These are phyloP conservation scores for Henricia sp. DNA, from an alignment of 53 echinoderm and acorn worm species.

Conservation along the genomic window DNA sequence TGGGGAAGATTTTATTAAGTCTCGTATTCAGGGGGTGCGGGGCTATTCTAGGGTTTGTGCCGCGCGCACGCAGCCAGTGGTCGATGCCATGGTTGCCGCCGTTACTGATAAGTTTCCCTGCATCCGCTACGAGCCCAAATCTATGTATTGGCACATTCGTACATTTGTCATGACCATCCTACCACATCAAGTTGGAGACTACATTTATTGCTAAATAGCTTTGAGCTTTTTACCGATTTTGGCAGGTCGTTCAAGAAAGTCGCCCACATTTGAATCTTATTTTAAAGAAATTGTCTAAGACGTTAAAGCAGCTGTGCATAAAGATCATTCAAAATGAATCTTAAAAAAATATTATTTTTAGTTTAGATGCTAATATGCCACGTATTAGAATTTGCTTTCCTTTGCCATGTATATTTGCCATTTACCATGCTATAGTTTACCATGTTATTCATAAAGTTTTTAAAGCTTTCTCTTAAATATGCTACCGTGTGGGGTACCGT, in stretches of 20 bases:
- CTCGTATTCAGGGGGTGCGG: constrained; percentile 66
- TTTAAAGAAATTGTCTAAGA: not conserved
- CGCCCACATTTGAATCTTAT: not conserved
- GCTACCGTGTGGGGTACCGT: too few relatives aligned
- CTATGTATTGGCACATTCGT: constrained; percentile 72
- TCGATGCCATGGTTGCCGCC: constrained; percentile 70
- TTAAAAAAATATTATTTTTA: too few relatives aligned
- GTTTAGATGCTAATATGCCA: too few relatives aligned
- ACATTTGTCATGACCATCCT: constrained; percentile 71
- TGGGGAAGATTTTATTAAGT: constrained; percentile 57
- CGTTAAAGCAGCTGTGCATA: not conserved
- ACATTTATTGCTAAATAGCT: not conserved
- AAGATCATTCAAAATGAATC: too few relatives aligned
- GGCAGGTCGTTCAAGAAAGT: not conserved
- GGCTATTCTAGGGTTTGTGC: constrained; percentile 56
- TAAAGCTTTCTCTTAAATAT: too few relatives aligned
- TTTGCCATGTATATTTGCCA: too few relatives aligned
- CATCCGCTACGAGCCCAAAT: constrained; percentile 75
- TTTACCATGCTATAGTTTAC: too few relatives aligned
- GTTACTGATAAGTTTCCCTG: constrained; percentile 63
- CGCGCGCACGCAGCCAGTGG: constrained; percentile 63
- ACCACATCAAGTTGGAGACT: constrained; percentile 73
- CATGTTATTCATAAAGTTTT: too few relatives aligned
- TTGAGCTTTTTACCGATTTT: not conserved
- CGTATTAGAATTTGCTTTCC: too few relatives aligned